Percentiles rank a stretch among this genome's conserved stretches.
Conservation (phyloP, 2,888 invertebrate species). For the Cheilosia scutellata region DNA sequence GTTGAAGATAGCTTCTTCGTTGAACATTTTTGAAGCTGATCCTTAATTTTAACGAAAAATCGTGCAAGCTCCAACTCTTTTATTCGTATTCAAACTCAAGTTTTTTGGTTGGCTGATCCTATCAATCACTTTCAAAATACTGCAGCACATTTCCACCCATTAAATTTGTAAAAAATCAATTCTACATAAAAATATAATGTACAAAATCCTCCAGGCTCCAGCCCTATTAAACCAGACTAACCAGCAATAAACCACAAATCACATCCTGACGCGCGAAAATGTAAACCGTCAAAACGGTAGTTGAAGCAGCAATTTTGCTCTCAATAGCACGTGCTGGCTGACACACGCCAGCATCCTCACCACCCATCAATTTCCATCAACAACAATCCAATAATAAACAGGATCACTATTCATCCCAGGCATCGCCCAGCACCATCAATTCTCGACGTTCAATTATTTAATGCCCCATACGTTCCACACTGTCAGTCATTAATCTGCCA, state of each 20-base stretch:
- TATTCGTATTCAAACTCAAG: too few species aligned
- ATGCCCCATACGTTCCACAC: constrained; percentile 73
- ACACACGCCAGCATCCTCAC: background rate
- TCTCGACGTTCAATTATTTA: constrained; percentile 70
- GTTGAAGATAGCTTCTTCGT: too few species aligned
- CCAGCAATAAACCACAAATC: constrained; percentile 68
- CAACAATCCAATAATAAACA: constrained; percentile 72
- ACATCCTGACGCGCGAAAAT: constrained; percentile 25
- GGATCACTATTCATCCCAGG: constrained; percentile 61
- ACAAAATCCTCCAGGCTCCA: too few species aligned
- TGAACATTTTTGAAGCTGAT: too few species aligned
- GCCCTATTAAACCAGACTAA: background rate
- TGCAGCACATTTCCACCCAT: too few species aligned
- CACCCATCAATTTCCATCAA: constrained; percentile 70
- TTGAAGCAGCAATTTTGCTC: constrained; percentile 59
- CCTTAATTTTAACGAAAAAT: too few species aligned
- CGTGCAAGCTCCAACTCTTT: too few species aligned
- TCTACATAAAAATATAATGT: too few species aligned
- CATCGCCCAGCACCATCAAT: constrained; percentile 46
- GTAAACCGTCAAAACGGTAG: constrained; percentile 60
- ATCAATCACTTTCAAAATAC: too few species aligned
- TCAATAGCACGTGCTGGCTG: constrained; percentile 64
- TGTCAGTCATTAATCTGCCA: constrained; percentile 76
- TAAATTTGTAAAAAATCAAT: too few species aligned
- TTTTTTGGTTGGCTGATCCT: too few species aligned